Conservation (phyloP, 1,140 invertebrate species). For the Ruditapes philippinarum region DNA sequence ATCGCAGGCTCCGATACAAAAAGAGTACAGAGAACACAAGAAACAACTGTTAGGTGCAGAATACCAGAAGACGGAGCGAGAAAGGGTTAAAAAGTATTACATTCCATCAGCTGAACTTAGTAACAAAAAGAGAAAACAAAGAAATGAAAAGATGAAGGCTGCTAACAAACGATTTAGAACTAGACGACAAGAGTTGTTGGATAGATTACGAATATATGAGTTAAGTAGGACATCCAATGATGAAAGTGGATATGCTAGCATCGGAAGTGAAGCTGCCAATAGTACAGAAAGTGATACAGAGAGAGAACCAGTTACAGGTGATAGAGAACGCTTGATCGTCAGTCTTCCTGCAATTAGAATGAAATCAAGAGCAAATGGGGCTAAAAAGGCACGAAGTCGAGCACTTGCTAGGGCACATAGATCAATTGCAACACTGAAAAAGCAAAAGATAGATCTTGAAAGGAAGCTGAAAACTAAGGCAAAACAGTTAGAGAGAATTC, state of each 20-base stretch:
- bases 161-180: neutral
- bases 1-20: neutral
- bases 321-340: neutral
- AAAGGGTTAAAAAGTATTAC: slow-evolving; percentile 14
- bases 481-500: neutral
- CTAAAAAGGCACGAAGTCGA: neutral
- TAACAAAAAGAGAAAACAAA: neutral
- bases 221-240: neutral
- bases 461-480: slow-evolving; percentile 12
- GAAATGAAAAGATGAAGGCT: neutral
- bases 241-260: slow-evolving; percentile 34
- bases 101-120: neutral
- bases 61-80: neutral
- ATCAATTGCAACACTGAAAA: neutral
- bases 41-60: neutral
- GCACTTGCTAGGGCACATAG: neutral
- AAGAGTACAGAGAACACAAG: neutral
- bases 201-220: too few species aligned
- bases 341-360: neutral
- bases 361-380: neutral
- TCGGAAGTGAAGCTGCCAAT: neutral
- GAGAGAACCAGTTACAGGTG: neutral
- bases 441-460: neutral
- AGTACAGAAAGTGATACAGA: too few species aligned
- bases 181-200: neutral